Evolutionary conservation across 2,888 invertebrate species (phyloP).

Genomic region (Melieria omissa): DNA sequence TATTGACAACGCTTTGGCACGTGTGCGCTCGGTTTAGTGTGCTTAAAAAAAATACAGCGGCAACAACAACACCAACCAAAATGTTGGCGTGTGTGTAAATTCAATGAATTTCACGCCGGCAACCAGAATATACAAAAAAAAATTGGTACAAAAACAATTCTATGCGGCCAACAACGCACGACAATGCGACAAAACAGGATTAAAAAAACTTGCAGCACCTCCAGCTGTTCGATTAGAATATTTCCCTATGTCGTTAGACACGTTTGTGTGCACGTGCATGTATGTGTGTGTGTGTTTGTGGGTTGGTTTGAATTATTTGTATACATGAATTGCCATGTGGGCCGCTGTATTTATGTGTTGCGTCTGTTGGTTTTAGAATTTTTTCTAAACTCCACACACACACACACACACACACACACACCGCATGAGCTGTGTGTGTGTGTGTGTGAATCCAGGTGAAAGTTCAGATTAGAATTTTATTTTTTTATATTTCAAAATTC

Average conservation of each 20-base stretch:
- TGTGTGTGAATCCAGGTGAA: too few species aligned
- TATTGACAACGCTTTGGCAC: too few species aligned
- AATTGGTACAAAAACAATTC: not conserved
- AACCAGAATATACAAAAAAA: not conserved
- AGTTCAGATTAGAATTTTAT: too few species aligned
- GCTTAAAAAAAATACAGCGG: not conserved
- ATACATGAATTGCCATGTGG: not conserved
- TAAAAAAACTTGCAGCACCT: not conserved
- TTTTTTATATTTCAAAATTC: too few species aligned
- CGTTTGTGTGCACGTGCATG: not conserved
- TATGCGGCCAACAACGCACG: not conserved
- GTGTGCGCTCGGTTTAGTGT: not conserved
- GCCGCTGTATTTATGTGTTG: not conserved
- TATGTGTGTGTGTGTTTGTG: slow-evolving; percentile 17
- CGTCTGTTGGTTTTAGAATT: not conserved
- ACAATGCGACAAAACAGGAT: slow-evolving; percentile 1
- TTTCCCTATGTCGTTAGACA: slow-evolving; percentile 15
- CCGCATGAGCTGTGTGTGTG: too few species aligned
- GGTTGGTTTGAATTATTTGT: not conserved
- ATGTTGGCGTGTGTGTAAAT: not conserved
- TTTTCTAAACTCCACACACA: too few species aligned
- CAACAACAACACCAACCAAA: not conserved
- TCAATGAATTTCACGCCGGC: not conserved
- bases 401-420: too few species aligned
- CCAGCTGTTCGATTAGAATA: slow-evolving; percentile 31